phyloP scores from a whole-genome alignment of 1,140 invertebrate genomes.

The Drosophila ogumai region DNA sequence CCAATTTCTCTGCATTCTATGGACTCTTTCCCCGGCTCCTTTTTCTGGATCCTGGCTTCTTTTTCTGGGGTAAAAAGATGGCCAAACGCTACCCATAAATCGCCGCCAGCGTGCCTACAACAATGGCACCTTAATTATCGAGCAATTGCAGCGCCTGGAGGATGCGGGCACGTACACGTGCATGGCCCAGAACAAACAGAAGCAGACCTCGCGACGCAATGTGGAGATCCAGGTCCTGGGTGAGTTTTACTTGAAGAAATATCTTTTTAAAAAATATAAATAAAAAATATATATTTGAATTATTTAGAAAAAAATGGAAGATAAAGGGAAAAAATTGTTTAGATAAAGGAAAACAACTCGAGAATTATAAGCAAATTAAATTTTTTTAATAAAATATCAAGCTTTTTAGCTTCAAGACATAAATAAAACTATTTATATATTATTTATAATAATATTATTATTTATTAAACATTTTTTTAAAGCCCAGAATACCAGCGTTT shows the following conservation, averaged over 20 bases:
- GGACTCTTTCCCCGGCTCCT: background rate
- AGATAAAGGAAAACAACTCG: background rate
- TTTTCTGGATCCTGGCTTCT: background rate
- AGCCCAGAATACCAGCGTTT: too few relatives aligned
- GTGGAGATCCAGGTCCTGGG: slow-evolving; percentile 94
- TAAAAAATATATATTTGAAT: background rate
- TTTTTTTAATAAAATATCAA: too few relatives aligned
- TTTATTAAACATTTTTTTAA: too few relatives aligned
- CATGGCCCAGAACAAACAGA: slow-evolving; percentile 93
- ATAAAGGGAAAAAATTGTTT: background rate
- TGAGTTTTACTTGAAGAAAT: slow-evolving; percentile 70
- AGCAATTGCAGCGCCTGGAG: slow-evolving; percentile 91
- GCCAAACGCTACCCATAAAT: slow-evolving; percentile 92
- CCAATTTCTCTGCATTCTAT: slow-evolving; percentile 7
- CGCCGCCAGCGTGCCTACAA: slow-evolving; percentile 93
- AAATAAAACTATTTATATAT: too few relatives aligned
- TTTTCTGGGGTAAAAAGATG: slow-evolving; percentile 86
- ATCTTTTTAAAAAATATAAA: background rate
- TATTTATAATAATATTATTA: too few relatives aligned
- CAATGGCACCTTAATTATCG: slow-evolving; percentile 94
- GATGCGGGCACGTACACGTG: slow-evolving; percentile 95
- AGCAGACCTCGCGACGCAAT: slow-evolving; percentile 91
- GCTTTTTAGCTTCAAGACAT: too few relatives aligned
- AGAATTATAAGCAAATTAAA: background rate
- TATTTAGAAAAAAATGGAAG: too few relatives aligned